Evolutionary conservation across 2,888 invertebrate genomes (phyloP).

Genomic region (Ischnus inquisitorius): DNA sequence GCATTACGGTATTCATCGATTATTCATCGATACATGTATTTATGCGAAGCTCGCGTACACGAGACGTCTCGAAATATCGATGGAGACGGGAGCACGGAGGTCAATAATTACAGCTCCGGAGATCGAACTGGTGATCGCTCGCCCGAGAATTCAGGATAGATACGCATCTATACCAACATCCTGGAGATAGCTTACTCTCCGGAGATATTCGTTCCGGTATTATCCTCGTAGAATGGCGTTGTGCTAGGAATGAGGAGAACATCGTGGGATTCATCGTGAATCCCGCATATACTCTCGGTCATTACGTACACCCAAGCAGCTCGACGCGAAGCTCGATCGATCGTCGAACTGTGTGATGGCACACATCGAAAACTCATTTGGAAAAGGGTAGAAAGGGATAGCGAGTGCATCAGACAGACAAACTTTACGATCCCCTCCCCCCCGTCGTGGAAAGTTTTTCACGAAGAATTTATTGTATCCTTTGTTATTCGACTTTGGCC

Average conservation of each 20-base stretch:
- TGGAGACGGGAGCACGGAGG: background rate
- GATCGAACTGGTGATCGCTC: conserved; percentile 60
- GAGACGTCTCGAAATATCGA: background rate
- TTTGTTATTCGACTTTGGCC: conserved; percentile 36
- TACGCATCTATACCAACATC: conserved; percentile 66
- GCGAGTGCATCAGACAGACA: conserved; percentile 41
- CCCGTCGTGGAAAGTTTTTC: conserved; percentile 36
- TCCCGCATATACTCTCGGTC: conserved; percentile 5
- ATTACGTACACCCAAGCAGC: background rate
- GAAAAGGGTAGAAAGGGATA: background rate
- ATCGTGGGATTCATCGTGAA: conserved; percentile 22
- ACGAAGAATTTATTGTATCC: conserved; percentile 27
- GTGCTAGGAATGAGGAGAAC: conserved; percentile 16
- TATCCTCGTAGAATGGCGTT: conserved; percentile 40
- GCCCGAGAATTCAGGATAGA: conserved; percentile 59
- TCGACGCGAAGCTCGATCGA: conserved; percentile 27
- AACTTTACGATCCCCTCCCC: conserved; percentile 45
- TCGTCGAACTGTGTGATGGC: conserved; percentile 8
- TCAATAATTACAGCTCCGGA: conserved; percentile 66
- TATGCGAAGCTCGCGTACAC: background rate
- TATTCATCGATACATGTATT: too few species aligned
- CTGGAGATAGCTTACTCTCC: conserved; percentile 58
- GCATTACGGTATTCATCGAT: too few species aligned
- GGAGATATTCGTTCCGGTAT: conserved; percentile 58
- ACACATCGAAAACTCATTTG: conserved; percentile 35